phyloP scores from a whole-genome alignment of 2,888 invertebrate genomes.

The Andrena chrysosceles region DNA sequence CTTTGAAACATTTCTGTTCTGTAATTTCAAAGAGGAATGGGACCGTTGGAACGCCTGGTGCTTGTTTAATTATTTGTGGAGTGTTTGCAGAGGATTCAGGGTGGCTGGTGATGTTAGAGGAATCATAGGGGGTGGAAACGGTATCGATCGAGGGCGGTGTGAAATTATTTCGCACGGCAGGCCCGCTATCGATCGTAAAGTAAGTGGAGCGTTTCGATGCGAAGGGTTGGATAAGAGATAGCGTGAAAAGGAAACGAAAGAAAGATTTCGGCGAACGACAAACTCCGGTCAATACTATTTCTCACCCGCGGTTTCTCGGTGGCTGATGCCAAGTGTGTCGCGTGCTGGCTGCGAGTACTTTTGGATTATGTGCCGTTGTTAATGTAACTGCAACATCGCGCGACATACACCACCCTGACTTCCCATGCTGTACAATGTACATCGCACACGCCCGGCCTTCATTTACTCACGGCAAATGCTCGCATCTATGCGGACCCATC shows the following conservation, averaged over 20 bases:
- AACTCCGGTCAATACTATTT: slow-evolving; percentile 22
- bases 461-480: slow-evolving; percentile 4
- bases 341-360: neutral
- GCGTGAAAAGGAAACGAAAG: neutral
- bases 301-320: neutral
- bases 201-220: slow-evolving; percentile 15
- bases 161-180: neutral
- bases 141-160: neutral
- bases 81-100: no score
- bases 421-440: neutral
- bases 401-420: neutral
- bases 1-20: neutral
- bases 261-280: slow-evolving; percentile 25
- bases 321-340: neutral
- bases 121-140: neutral
- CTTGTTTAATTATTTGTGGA: no score
- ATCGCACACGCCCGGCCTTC: slow-evolving; percentile 36
- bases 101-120: no score
- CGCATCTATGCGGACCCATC: neutral
- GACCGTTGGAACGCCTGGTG: no score
- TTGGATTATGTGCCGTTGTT: neutral
- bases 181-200: neutral
- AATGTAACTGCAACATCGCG: slow-evolving; percentile 10
- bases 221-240: neutral
- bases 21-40: no score